Evolutionary conservation across 2,888 invertebrate genomes (phyloP), one percentile per base, ranked within the genome.

Genomic region (Drosophila picticornis): DNA sequence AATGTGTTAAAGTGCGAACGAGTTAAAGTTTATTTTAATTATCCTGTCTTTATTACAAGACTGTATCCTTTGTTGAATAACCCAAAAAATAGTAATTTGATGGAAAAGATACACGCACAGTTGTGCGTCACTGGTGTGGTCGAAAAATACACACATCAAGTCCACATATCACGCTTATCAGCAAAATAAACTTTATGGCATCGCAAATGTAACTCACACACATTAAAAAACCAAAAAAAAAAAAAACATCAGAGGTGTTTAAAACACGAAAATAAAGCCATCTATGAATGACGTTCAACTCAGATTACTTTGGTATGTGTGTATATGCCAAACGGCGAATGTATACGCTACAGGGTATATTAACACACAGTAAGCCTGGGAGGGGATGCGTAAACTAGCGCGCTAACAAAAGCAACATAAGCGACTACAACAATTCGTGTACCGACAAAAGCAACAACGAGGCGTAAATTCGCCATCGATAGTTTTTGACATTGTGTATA

Each of bases 401-500:
- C 43, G 71, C 36, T 70, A 75, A 64, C 77, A 82, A 55, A 53
- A 70, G 56, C 43, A 58, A 29, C 50, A 61, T 43, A n/a, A 25
- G 46, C 25, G 34, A 27, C 65, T 50, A 48, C 50, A 50, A 40
- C 29, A 60, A 16, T 46, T 46, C 50, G 50, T 10, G 27, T 10
- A 19, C 4, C 25, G 13, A 25, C 58, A 56, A n/a, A 55, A 68
- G 36, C 56, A 55, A 70, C 63, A 76, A 72, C 70, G 76, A 58
- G 66, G 80, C 84, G 84, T 87, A 81, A 87, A 87, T 84, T 79
- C 67, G 66, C 64, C 77, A 85, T 85, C 90, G 82, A 85, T 89
- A 85, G 90, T 84, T 85, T 77, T 79, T 87, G 77, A 66, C 75
- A 84, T 89, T 85, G 82, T 75, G 88, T 81, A 85, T 85, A 81